A percentile compares a stretch with the other conserved stretches of the same genome.
These are phyloP conservation scores for Prunella strophiata DNA, from an alignment of 2,797 vertebrate genomes.

Conservation along the genomic window DNA sequence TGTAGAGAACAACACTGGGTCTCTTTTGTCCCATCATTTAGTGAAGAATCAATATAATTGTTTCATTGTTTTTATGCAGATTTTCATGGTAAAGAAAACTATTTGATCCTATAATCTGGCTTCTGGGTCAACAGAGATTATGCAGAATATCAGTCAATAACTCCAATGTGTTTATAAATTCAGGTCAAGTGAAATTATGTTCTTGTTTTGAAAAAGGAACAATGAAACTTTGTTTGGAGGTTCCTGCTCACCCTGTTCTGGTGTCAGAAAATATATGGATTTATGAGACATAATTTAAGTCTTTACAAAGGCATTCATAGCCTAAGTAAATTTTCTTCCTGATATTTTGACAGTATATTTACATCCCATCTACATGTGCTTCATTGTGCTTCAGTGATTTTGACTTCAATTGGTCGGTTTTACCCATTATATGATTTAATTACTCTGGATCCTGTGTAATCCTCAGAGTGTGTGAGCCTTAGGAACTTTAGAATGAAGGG, in stretches of 20 bases:
- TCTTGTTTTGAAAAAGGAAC: not conserved
- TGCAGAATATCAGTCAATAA: not conserved
- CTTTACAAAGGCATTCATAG: not conserved
- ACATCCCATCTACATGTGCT: not conserved
- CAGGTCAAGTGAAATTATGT: not conserved
- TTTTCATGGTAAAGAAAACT: not conserved
- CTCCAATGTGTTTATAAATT: not conserved
- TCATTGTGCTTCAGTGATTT: not conserved
- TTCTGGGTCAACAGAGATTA: not conserved
- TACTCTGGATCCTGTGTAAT: not conserved
- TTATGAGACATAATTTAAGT: not conserved
- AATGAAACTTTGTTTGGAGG: not conserved
- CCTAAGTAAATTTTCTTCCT: not conserved
- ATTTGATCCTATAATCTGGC: not conserved
- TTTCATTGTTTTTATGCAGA: not conserved
- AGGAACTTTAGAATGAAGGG: not conserved
- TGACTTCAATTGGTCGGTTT: not conserved
- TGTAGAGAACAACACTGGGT: not conserved
- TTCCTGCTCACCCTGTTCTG: not conserved
- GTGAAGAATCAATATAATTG: not conserved
- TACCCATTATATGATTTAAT: not conserved
- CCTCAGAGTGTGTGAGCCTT: not conserved
- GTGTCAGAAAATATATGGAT: not conserved
- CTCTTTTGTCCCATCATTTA: not conserved
- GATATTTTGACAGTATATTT: not conserved